These are phyloP conservation scores for Cichladusa arquata DNA, from an alignment of 2,113 vertebrate species.

Conservation along the genomic window DNA sequence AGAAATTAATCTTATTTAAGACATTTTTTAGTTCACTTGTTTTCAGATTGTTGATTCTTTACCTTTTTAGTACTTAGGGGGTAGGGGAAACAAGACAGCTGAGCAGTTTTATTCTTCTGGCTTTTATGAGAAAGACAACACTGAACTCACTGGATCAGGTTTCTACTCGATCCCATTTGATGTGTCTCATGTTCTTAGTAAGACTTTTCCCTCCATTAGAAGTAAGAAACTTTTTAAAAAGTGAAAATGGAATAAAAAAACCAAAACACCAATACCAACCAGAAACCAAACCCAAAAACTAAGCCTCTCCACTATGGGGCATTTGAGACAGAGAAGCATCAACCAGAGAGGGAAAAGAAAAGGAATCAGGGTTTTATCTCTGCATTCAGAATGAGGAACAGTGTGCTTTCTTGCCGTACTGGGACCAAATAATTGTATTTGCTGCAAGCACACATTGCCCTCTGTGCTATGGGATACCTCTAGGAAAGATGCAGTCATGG, in stretches of 20 bases:
- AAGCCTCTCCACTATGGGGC: background rate
- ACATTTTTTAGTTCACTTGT: background rate
- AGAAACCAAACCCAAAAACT: background rate
- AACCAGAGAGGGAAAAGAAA: background rate
- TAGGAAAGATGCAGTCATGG: background rate
- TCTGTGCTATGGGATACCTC: background rate
- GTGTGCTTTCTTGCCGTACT: background rate
- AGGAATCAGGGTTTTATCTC: background rate
- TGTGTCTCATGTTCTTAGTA: background rate
- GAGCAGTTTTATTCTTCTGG: background rate
- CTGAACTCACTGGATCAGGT: background rate
- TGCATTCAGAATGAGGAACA: background rate
- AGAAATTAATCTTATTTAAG: background rate
- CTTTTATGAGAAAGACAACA: background rate
- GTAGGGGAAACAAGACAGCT: background rate
- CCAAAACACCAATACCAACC: background rate
- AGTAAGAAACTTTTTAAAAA: background rate
- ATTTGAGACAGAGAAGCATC: background rate
- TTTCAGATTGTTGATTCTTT: background rate
- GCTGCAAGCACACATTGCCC: background rate
- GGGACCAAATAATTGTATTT: background rate
- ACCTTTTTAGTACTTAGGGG: background rate
- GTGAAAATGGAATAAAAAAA: background rate
- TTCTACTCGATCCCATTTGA: background rate
- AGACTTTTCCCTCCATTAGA: background rate